phyloP scores from a whole-genome alignment of 2,888 invertebrate genomes.

The Osmoderma eremita region DNA sequence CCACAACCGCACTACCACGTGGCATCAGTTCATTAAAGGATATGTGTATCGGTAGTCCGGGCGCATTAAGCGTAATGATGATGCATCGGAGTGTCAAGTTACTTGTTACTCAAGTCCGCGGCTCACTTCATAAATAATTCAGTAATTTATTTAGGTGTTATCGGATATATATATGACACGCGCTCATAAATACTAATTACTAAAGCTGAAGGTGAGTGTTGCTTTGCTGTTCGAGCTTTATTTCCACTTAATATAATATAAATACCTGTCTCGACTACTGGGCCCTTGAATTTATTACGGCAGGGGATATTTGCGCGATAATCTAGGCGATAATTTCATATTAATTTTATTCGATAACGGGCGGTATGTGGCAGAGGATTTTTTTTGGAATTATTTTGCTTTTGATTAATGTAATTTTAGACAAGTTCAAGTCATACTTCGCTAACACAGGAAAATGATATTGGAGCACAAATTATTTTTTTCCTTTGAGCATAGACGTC shows the following conservation, averaged over 20 bases:
- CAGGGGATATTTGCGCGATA: constrained; percentile 27
- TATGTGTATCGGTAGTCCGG: constrained; percentile 42
- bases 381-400: background rate
- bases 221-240: constrained; percentile 25
- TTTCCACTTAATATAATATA: constrained; percentile 34
- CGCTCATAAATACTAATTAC: constrained; percentile 46
- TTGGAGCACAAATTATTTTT: too few relatives aligned
- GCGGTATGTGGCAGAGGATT: background rate
- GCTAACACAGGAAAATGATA: too few relatives aligned
- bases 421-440: too few relatives aligned
- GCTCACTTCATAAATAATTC: constrained; percentile 44
- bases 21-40: constrained; percentile 42
- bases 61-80: constrained; percentile 46
- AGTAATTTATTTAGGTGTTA: constrained; percentile 46
- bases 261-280: constrained; percentile 26
- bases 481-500: too few relatives aligned
- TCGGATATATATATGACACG: constrained; percentile 43
- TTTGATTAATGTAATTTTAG: background rate
- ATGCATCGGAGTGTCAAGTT: constrained; percentile 45
- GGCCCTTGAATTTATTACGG: constrained; percentile 33
- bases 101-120: constrained; percentile 44
- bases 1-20: constrained; percentile 36
- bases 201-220: constrained; percentile 25
- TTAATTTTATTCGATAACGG: constrained; percentile 38
- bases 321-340: constrained; percentile 38